Percentiles rank a stretch among this genome's conserved stretches.
Conservation (phyloP, 2,888 invertebrate genomes). For the Lithophane ornitopus region DNA sequence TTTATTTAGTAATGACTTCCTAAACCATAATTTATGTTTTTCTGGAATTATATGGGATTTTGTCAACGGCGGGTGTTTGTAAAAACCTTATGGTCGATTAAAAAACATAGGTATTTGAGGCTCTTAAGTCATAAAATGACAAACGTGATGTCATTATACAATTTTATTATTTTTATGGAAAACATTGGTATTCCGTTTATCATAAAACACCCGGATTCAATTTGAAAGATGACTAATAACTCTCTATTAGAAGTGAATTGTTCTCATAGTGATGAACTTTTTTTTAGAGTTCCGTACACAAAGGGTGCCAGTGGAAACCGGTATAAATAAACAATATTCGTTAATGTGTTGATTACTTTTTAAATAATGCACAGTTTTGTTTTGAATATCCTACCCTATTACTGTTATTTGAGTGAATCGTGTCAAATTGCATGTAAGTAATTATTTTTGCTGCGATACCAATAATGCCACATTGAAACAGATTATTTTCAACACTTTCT, state of each 20-base stretch:
- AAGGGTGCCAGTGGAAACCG: too few species aligned
- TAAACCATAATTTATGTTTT: slow-evolving; percentile 60
- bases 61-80: slow-evolving; percentile 44
- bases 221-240: neutral
- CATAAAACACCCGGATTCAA: neutral
- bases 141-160: slow-evolving; percentile 49
- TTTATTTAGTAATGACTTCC: slow-evolving; percentile 50
- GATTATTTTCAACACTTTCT: neutral
- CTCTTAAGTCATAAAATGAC: slow-evolving; percentile 52
- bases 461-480: neutral
- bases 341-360: neutral
- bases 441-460: neutral
- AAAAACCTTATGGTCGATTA: slow-evolving; percentile 59
- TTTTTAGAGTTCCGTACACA: neutral
- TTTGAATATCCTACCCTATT: neutral
- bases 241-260: neutral
- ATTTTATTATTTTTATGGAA: slow-evolving; percentile 23
- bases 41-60: slow-evolving; percentile 50
- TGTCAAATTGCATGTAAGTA: neutral
- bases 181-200: slow-evolving; percentile 5
- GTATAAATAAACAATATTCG: neutral
- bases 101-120: slow-evolving; percentile 28
- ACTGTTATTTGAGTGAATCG: too few species aligned
- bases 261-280: neutral
- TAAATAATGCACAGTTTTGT: neutral